Evolutionary conservation across 2,888 invertebrate species (phyloP).

Genomic region (Lithodes maja): DNA sequence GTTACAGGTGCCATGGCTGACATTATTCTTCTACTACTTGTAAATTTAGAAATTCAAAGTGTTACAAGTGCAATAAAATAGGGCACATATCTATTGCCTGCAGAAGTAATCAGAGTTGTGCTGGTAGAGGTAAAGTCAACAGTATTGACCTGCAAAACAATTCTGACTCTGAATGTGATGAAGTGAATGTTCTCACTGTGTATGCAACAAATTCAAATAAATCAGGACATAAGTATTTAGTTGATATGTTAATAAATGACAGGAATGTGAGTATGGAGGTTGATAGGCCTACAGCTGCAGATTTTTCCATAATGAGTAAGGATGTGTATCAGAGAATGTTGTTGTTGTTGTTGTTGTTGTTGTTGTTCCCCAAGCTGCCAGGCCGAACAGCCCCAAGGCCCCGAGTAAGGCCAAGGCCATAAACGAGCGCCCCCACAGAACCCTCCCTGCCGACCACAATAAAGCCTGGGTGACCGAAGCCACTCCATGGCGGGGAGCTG

Average conservation of each 20-base stretch:
- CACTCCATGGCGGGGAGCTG: too few relatives aligned
- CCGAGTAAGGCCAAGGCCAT: too few relatives aligned
- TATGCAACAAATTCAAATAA: not conserved
- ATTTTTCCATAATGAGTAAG: not conserved
- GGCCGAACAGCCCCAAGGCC: too few relatives aligned
- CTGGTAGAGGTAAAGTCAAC: not conserved
- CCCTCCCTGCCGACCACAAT: too few relatives aligned
- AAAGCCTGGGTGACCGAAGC: too few relatives aligned
- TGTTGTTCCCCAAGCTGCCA: too few relatives aligned
- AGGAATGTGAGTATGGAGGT: not conserved
- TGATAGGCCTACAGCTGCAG: not conserved
- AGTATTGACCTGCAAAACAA: not conserved
- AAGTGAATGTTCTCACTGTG: constrained; percentile 1
- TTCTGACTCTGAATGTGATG: not conserved
- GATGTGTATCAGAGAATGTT: not conserved
- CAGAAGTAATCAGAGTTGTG: not conserved
- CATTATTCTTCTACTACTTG: not conserved
- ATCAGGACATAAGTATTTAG: not conserved
- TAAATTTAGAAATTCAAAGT: not conserved
- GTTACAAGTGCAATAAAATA: not conserved
- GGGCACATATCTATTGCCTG: not conserved
- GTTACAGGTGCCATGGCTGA: not conserved
- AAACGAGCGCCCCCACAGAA: too few relatives aligned
- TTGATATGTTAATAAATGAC: not conserved
- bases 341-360: too few relatives aligned